Base-by-base conservation (phyloP, 1,140 invertebrate species). In the Thereuonema tuberculata region DNA sequence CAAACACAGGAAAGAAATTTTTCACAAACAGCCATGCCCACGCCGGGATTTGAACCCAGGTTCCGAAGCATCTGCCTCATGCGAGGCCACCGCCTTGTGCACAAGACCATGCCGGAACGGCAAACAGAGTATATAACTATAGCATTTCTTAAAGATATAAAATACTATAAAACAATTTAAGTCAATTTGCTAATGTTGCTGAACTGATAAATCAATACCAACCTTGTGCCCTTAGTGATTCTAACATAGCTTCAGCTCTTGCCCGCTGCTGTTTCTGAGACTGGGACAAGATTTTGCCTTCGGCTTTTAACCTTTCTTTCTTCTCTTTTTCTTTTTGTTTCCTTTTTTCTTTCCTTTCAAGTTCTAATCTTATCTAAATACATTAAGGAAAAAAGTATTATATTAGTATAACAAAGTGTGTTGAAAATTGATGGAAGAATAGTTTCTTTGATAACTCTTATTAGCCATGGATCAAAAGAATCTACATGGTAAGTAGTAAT, bases 311-410 rank as follows among this genome's bases (percentile, higher is more conserved):
- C 68, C 89, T 80, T 70, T 94, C 90, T 73, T 89, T 92, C 60
- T 86, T 82, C 69, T 96, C 93, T 67, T 96, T 96, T 76, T 97
- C 92, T 69, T 93, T 94, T 66, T 89, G 82, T 69, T 97, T 98
- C 69, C 93, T 93, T 63, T 81, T 83, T 94, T 57, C 81, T 80
- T 65, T 78, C 71, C 61, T 74, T 73, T 92, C 93, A 71, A 89
- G 82, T 71, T 93, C 89, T 62, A 89, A 72, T 62, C 83, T 80
- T 37, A 88, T 69, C 61, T 86, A 61, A 58, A 57, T 43, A 61
- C 54, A 55, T 0, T 37, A 47, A 26, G 15, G n/a, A 1, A 29
- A 20, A 1, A 58, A 28, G 47, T 61, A 63, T 59, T 9, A 50
- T 56, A n/a, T 58, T 37, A 54, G 66, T 64, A 58, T 56, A 61